phyloP scores from a whole-genome alignment of 2,113 vertebrate species.

The human (Homo sapiens) region GRCh38 chr2:23056001-23056500 shows the following conservation, averaged over 20 bases:
- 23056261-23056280: neutral
- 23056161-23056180: neutral
- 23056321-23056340: neutral
- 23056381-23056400: neutral
- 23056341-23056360: neutral
- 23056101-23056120: too few species aligned
- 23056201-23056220: neutral
- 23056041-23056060: neutral
- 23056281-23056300: too few species aligned
- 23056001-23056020: neutral
- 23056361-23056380: neutral
- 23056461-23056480: neutral
- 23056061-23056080: neutral
- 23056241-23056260: neutral
- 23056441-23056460: too few species aligned
- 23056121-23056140: neutral
- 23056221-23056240: too few species aligned
- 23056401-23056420: fast-evolving
- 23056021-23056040: neutral
- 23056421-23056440: neutral
- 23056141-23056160: neutral
- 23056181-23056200: neutral
- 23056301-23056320: neutral
- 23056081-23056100: neutral
- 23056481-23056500: neutral